Evolutionary conservation across 2,113 vertebrate species (phyloP).

Genomic region (Peromyscus californicus): DNA sequence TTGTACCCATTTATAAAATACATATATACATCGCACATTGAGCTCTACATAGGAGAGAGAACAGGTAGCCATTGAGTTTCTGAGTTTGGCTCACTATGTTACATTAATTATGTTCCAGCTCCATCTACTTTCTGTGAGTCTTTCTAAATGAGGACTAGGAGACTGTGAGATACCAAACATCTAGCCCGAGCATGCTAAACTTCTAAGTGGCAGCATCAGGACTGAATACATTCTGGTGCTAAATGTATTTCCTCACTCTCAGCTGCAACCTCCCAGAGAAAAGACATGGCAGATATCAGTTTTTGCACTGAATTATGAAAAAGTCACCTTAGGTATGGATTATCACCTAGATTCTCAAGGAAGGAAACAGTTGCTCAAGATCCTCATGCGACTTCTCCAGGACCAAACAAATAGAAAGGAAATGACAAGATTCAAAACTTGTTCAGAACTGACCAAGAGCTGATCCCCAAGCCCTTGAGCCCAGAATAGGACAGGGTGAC

Average conservation of each 20-base stretch:
- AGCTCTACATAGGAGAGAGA: background rate
- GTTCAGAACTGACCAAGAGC: background rate
- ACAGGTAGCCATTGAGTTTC: background rate
- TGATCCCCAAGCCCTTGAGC: background rate
- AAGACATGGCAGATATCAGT: background rate
- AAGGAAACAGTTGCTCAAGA: constrained; percentile 6
- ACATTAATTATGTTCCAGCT: background rate
- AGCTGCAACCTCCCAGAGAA: background rate
- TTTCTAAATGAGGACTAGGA: background rate
- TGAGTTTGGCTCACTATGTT: background rate
- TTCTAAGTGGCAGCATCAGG: background rate
- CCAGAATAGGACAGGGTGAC: background rate
- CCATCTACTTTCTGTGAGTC: background rate
- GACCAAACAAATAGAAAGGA: background rate
- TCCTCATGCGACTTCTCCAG: background rate
- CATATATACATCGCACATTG: background rate
- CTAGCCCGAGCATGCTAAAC: background rate
- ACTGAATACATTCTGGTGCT: background rate
- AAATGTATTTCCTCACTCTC: background rate
- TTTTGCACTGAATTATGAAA: constrained; percentile 21
- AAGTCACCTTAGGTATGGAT: background rate
- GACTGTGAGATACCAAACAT: background rate
- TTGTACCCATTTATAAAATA: background rate
- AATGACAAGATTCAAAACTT: background rate
- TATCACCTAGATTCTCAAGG: constrained; percentile 30